Evolutionary conservation across 2,797 vertebrate species (phyloP), one percentile per base, ranked within the genome.

Genomic region (Enteromius paludinosus): DNA sequence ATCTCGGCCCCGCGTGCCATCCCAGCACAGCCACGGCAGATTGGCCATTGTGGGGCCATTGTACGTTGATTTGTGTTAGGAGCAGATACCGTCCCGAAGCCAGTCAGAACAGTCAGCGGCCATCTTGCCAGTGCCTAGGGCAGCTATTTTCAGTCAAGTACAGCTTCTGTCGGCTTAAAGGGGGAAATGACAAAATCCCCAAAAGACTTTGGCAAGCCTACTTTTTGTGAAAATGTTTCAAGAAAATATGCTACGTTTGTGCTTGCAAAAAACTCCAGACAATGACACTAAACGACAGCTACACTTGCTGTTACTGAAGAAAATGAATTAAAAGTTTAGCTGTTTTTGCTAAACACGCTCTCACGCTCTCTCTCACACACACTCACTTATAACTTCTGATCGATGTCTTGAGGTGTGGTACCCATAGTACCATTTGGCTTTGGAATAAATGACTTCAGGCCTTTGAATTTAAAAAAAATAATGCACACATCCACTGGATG

Each of bases 1-100:
- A 65, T 54, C 38, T 66, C 25, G n/a, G 49, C 62, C 76, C 79
- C 20, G 35, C 68, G 43, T 59, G 82, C 28, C 54, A 28, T 72
- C 59, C 23, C 71, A 49, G 52, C 75, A 79, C 65, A 79, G 69
- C 76, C 68, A 56, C 30, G 20, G 61, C 77, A 43, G n/a, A 78
- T 59, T 79, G 77, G 59, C 69, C 43, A 49, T 62, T 25, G 61
- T 68, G 59, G 54, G 33, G 23, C 43, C 12, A 65, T n/a, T 54
- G 54, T 35, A 62, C 18, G 49, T 35, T 18, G 59, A 64, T 38
- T 74, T 38, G 59, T 79, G 61, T 30, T 38, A 59, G 35, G 76
- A 65, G 68, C 33, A n/a, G 14, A 72, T 65, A n/a, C 47, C 33
- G 11, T 52, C 77, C 62, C 5, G 25, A 64, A 47, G 5, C 18